Conservation (phyloP, 2,888 invertebrate species). For the Chalcis sispes region DNA sequence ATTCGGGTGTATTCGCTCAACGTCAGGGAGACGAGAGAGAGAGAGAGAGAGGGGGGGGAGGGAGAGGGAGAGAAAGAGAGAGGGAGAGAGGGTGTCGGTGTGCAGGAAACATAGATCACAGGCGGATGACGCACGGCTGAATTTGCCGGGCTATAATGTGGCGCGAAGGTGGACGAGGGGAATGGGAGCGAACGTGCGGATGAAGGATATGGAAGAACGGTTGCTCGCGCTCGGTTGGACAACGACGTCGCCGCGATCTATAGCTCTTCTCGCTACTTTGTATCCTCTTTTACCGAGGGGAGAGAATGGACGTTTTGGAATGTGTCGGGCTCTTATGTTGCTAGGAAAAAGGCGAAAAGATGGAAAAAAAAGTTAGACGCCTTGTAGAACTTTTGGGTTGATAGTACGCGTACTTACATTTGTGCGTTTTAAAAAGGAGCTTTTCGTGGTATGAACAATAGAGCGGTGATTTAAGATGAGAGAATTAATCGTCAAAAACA, state of each 20-base stretch:
- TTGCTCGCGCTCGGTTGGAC: constrained; percentile 67
- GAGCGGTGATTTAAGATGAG: no score
- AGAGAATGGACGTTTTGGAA: constrained; percentile 69
- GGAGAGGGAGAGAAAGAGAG: constrained; percentile 77
- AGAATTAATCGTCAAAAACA: no score
- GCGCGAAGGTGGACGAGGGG: constrained; percentile 40
- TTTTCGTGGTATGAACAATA: no score
- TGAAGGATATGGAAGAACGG: constrained; percentile 76
- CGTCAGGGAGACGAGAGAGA: neutral
- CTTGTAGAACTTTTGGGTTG: constrained; percentile 9
- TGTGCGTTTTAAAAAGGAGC: no score
- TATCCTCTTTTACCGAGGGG: constrained; percentile 50
- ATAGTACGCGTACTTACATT: constrained; percentile 6
- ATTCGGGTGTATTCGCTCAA: no score
- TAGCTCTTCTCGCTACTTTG: no score
- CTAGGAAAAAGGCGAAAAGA: constrained; percentile 61
- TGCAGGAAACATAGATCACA: constrained; percentile 77
- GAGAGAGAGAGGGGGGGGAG: constrained; percentile 55
- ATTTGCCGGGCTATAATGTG: constrained; percentile 63
- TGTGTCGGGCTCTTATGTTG: constrained; percentile 68
- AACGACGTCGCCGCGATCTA: constrained; percentile 46
- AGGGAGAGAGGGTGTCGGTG: constrained; percentile 69
- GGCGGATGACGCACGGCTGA: constrained; percentile 74
- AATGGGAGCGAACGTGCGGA: constrained; percentile 72
- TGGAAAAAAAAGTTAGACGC: constrained; percentile 8